Conservation (phyloP, 2,113 vertebrate species). For the Pheucticus melanocephalus region DNA sequence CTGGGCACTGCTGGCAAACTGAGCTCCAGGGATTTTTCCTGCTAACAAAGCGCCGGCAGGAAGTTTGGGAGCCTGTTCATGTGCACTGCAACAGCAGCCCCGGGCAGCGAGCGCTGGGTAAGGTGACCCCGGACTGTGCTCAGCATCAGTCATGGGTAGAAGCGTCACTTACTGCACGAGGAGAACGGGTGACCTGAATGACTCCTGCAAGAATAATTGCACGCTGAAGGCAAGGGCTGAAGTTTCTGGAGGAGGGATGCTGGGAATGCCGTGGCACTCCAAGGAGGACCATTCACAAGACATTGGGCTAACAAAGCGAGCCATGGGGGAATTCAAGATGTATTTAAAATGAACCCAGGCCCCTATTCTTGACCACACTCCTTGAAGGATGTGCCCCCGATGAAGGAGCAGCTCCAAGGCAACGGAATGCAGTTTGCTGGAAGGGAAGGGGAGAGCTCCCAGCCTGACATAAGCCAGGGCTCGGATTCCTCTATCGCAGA, state of each 20-base stretch:
- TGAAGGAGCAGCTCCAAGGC: background rate
- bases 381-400: background rate
- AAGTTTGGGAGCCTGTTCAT: background rate
- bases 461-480: constrained; percentile 46
- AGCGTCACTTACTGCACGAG: background rate
- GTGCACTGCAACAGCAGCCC: background rate
- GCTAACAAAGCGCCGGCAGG: background rate
- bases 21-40: background rate
- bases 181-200: background rate
- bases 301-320: background rate
- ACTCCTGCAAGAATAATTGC: constrained; percentile 11
- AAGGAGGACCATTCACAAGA: background rate
- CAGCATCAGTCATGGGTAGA: background rate
- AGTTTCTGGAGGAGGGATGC: background rate
- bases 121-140: background rate
- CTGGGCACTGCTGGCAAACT: background rate
- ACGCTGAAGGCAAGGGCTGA: background rate
- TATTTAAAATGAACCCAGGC: background rate
- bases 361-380: background rate
- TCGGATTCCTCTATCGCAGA: background rate
- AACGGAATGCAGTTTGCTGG: background rate
- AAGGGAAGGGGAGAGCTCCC: background rate
- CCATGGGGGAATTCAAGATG: background rate
- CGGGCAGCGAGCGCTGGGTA: background rate
- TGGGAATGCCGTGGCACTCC: background rate